Evolutionary conservation across 2,113 vertebrate genomes (phyloP).

Genomic region (Sprattus sprattus): DNA sequence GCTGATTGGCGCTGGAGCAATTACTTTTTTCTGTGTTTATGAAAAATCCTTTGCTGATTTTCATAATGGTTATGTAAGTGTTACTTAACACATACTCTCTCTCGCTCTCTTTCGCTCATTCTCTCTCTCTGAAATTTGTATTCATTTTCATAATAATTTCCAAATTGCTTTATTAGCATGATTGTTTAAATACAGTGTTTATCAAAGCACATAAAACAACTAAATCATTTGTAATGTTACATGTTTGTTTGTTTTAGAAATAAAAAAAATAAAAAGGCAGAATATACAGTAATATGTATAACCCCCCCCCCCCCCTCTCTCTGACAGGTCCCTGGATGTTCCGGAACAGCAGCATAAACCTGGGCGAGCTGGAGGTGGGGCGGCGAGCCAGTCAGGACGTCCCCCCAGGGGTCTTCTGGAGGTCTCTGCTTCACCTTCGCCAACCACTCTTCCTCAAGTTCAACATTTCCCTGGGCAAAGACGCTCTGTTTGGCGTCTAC

Average conservation of each 20-base stretch:
- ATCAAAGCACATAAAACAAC: neutral
- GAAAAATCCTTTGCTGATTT: neutral
- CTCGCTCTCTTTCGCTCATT: neutral
- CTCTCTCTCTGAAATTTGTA: constrained; percentile 38
- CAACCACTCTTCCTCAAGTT: constrained; percentile 89
- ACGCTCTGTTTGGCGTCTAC: constrained; percentile 87
- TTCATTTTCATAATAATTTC: neutral
- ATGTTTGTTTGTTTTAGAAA: too few relatives aligned
- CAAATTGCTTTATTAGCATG: neutral
- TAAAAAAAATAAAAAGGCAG: neutral
- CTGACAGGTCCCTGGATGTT: constrained; percentile 75
- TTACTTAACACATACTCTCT: neutral
- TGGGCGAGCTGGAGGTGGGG: constrained; percentile 82
- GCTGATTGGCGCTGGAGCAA: neutral
- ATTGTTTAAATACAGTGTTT: neutral
- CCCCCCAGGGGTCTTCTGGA: constrained; percentile 85
- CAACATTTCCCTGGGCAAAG: constrained; percentile 87
- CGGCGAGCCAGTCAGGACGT: constrained; percentile 85
- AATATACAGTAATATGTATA: neutral
- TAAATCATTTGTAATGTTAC: neutral
- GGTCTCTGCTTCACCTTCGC: constrained; percentile 81
- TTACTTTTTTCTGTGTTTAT: neutral
- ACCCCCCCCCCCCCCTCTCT: constrained; percentile 22
- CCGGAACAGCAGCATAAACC: constrained; percentile 87
- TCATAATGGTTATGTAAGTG: neutral